phyloP scores from a whole-genome alignment of 2,797 vertebrate species.

The Muscicapa striata region DNA sequence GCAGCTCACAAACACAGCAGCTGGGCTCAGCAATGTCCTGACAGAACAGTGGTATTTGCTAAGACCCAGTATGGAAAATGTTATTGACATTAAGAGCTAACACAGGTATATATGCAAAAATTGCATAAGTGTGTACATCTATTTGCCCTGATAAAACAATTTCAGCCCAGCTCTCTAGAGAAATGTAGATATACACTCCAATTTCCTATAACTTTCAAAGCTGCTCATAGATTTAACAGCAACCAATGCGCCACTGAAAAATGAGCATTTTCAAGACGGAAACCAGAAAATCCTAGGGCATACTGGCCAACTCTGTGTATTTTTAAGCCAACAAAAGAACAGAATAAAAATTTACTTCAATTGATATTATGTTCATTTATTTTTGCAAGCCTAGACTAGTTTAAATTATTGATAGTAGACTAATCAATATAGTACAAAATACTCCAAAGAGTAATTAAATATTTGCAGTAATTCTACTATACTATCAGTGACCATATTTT shows the following conservation, averaged over 20 bases:
- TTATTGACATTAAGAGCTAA: not conserved
- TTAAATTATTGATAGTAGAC: not conserved
- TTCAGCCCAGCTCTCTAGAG: not conserved
- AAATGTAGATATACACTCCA: not conserved
- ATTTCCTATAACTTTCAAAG: not conserved
- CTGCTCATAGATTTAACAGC: not conserved
- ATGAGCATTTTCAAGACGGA: not conserved
- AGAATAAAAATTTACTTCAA: not conserved
- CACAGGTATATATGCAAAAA: not conserved
- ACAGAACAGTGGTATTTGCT: not conserved
- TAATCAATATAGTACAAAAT: not conserved
- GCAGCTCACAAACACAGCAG: not conserved
- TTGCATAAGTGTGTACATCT: rapidly evolving
- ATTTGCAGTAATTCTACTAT: not conserved
- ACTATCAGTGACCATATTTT: not conserved
- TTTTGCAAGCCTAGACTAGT: not conserved
- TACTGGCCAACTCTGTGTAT: not conserved
- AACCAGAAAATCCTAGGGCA: not conserved
- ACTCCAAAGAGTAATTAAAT: not conserved
- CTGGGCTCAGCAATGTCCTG: not conserved
- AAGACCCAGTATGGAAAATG: not conserved
- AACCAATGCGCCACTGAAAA: not conserved
- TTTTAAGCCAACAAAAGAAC: not conserved
- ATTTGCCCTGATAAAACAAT: not conserved
- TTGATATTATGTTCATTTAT: not conserved